These are phyloP conservation scores for Lepidurus couesii DNA, from an alignment of 1,140 invertebrate genomes.

Conservation along the genomic window DNA sequence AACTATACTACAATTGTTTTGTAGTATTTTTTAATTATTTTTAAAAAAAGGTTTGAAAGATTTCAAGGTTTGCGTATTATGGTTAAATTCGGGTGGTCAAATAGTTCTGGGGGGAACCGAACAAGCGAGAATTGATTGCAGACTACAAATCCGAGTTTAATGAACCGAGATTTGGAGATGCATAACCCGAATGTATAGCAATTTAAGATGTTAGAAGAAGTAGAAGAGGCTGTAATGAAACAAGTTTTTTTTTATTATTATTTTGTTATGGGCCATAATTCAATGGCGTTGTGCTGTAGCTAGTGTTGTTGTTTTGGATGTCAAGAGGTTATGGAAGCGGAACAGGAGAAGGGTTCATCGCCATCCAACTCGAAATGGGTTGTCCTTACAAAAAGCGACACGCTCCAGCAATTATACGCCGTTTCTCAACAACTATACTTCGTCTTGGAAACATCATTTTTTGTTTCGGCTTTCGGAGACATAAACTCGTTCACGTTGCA, in stretches of 20 bases:
- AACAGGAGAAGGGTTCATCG: conserved; percentile 16
- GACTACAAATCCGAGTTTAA: neutral
- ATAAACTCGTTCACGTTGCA: neutral
- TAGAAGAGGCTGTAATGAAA: neutral
- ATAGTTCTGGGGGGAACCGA: neutral
- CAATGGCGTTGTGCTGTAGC: neutral
- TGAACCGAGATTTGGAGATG: conserved; percentile 2
- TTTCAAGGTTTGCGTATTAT: no score
- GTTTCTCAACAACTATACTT: neutral
- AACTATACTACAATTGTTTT: no score
- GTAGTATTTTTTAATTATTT: no score
- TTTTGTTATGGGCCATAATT: neutral
- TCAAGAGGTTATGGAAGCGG: conserved; percentile 6
- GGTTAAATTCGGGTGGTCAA: no score
- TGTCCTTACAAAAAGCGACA: conserved; percentile 8
- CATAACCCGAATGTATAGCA: neutral
- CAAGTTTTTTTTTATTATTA: neutral
- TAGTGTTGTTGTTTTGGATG: neutral
- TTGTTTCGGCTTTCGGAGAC: neutral
- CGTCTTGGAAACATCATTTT: neutral
- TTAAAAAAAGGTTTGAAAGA: no score
- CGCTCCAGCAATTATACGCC: conserved; percentile 8
- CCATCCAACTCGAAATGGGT: neutral
- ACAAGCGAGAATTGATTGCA: neutral
- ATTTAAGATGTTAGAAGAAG: conserved; percentile 22